A percentile compares a stretch with the other conserved stretches of the same genome.
Evolutionary conservation across 2,888 invertebrate genomes (phyloP).

Genomic region (Trisateles emortualis): DNA sequence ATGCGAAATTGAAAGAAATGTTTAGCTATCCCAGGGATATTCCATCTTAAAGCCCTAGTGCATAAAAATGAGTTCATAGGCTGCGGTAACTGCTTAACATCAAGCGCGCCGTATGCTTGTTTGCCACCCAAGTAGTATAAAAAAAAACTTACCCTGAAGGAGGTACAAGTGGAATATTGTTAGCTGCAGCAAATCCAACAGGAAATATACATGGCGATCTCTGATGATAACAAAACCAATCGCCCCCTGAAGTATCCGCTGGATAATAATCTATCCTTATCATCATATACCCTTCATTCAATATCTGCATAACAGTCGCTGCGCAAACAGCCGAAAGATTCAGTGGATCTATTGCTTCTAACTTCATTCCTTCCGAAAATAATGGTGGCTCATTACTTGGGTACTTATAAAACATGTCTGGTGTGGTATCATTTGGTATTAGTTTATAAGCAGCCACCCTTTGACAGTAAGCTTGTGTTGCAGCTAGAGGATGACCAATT

Average conservation of each 20-base stretch:
- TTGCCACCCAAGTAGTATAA: too few relatives aligned
- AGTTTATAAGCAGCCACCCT: slow-evolving; percentile 90
- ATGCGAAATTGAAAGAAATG: too few relatives aligned
- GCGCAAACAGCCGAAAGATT: slow-evolving; percentile 98
- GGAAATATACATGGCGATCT: slow-evolving; percentile 98
- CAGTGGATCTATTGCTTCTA: slow-evolving; percentile 98
- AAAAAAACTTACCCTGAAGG: slow-evolving; percentile 88
- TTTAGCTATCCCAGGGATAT: too few relatives aligned
- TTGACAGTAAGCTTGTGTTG: slow-evolving; percentile 92
- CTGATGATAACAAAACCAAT: slow-evolving; percentile 99
- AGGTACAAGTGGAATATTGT: slow-evolving; percentile 94
- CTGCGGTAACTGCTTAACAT: too few relatives aligned
- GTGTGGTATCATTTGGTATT: slow-evolving; percentile 92
- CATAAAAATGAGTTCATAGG: too few relatives aligned
- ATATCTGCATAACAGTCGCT: slow-evolving; percentile 97
- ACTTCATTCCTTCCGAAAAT: slow-evolving; percentile 95
- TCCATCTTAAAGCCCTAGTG: too few relatives aligned
- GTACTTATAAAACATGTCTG: slow-evolving; percentile 91
- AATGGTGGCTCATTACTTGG: slow-evolving; percentile 83
- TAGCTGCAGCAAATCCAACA: slow-evolving; percentile 95
- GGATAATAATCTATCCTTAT: slow-evolving; percentile 97
- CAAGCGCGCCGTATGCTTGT: too few relatives aligned
- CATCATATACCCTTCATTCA: slow-evolving; percentile 97
- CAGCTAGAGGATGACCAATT: slow-evolving; percentile 95
- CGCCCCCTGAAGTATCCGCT: slow-evolving; percentile 93